phyloP scores from a whole-genome alignment of 1,140 invertebrate genomes.

The Temnothorax longispinosus region DNA sequence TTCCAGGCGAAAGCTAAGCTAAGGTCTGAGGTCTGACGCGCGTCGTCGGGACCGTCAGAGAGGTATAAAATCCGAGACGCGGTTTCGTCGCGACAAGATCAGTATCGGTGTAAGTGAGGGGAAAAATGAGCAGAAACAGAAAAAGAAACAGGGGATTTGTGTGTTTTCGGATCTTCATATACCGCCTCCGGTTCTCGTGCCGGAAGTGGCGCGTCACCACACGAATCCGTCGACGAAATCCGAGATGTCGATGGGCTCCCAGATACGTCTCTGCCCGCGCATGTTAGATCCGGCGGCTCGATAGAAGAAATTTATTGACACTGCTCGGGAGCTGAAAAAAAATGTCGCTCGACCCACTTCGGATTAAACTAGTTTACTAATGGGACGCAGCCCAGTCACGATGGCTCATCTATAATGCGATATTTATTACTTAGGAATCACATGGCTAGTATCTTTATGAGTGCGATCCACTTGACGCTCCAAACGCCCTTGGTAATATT shows the following conservation, averaged over 20 bases:
- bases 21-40: neutral
- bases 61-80: slow-evolving; percentile 64
- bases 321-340: slow-evolving; percentile 38
- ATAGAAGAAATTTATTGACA: slow-evolving; percentile 69
- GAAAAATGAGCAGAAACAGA: slow-evolving; percentile 31
- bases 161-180: neutral
- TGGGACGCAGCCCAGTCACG: neutral
- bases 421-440: neutral
- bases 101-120: slow-evolving; percentile 16
- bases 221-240: slow-evolving; percentile 63
- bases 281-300: slow-evolving; percentile 62
- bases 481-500: too few relatives aligned
- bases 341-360: slow-evolving; percentile 41
- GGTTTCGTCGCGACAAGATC: neutral
- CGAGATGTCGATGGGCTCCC: slow-evolving; percentile 57
- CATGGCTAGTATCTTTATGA: neutral
- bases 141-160: slow-evolving; percentile 29
- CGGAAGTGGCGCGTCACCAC: slow-evolving; percentile 59
- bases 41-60: neutral
- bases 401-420: neutral
- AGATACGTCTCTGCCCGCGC: slow-evolving; percentile 1
- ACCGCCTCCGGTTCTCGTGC: neutral
- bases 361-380: slow-evolving; percentile 26
- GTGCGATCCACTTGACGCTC: too few relatives aligned
- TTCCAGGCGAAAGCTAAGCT: slow-evolving; percentile 42